Percentiles rank a stretch among this genome's conserved stretches.
Evolutionary conservation across 2,888 invertebrate species (phyloP).

Genomic region (Cheilosia vulpina): DNA sequence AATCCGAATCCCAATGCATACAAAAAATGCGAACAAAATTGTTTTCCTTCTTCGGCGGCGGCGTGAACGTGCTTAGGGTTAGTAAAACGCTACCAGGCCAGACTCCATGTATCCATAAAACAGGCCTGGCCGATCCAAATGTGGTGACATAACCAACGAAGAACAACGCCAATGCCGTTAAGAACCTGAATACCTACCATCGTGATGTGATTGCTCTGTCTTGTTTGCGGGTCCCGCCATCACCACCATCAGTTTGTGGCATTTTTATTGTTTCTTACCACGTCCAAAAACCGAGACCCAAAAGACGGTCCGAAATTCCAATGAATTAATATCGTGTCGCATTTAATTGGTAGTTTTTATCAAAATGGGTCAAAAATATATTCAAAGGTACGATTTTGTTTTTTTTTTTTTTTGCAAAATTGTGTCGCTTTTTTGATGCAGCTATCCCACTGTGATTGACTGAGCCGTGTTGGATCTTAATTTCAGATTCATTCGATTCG

Average conservation of each 20-base stretch:
- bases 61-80: conserved; percentile 57
- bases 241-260: conserved; percentile 20
- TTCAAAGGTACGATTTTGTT: background rate
- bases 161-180: conserved; percentile 38
- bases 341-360: conserved; percentile 51
- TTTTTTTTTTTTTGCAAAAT: conserved; percentile 13
- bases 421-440: conserved; percentile 33
- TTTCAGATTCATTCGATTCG: conserved; percentile 20
- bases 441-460: conserved; percentile 33
- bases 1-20: conserved; percentile 17
- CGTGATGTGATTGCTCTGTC: conserved; percentile 28
- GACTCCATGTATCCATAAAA: conserved; percentile 38
- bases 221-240: conserved; percentile 5
- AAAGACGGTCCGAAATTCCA: conserved; percentile 48
- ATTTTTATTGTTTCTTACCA: conserved; percentile 63
- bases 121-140: conserved; percentile 3
- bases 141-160: conserved; percentile 58
- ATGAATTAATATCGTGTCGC: conserved; percentile 66
- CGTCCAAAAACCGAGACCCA: background rate
- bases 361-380: conserved; percentile 28
- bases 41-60: conserved; percentile 41
- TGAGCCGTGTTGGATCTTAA: conserved; percentile 27
- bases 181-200: conserved; percentile 56
- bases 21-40: conserved; percentile 49
- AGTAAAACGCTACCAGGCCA: conserved; percentile 31